Evolutionary conservation across 92 coral and sea anemone genomes (phyloP).

Genomic region (Porites lobata): DNA sequence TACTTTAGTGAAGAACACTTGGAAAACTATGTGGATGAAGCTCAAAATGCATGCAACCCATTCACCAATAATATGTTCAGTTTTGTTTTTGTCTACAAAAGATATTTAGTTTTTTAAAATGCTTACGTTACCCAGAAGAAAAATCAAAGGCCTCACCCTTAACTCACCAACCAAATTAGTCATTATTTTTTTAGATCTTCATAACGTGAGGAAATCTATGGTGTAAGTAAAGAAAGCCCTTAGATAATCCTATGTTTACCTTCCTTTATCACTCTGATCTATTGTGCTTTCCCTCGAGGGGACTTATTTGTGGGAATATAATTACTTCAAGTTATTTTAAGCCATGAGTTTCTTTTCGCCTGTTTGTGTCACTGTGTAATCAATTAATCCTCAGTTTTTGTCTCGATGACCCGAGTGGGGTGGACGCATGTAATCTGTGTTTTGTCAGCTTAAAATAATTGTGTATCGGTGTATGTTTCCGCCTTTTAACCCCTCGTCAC

Average conservation of each 20-base stretch:
- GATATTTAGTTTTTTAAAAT: too few species aligned
- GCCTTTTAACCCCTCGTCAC: background rate
- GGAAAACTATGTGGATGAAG: too few species aligned
- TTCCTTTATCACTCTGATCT: background rate
- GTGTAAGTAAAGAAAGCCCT: background rate
- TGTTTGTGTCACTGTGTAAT: background rate
- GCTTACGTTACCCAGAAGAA: too few species aligned
- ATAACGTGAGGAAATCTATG: background rate
- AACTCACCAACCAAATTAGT: too few species aligned
- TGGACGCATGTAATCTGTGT: background rate
- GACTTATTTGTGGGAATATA: background rate
- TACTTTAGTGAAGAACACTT: too few species aligned
- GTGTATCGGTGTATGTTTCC: background rate
- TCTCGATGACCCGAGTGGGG: background rate
- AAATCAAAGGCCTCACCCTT: too few species aligned
- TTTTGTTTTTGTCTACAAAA: too few species aligned
- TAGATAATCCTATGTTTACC: background rate
- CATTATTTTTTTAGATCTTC: background rate
- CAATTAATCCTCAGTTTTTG: background rate
- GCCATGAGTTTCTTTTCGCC: background rate
- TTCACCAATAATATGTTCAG: too few species aligned
- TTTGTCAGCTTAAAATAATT: background rate
- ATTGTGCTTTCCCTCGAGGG: background rate
- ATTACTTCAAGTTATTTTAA: conserved; percentile 10
- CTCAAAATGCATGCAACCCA: too few species aligned